Conservation (phyloP, 2,113 vertebrate genomes). For the Mus pahari region DNA sequence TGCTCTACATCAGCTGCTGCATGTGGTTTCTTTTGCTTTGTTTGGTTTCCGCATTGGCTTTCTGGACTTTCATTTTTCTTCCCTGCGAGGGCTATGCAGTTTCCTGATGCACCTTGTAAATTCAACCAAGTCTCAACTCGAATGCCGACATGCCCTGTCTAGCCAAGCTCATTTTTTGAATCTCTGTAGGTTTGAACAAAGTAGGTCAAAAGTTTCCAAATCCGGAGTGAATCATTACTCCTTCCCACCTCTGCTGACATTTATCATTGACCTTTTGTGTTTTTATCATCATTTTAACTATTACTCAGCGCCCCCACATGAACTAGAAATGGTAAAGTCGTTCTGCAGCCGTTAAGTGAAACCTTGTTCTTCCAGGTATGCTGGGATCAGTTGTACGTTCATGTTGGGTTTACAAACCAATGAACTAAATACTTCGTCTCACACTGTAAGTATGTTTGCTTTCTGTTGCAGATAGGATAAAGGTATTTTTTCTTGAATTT, state of each 20-base stretch:
- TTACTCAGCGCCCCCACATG: not conserved
- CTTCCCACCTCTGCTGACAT: not conserved
- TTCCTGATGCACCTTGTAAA: constrained; percentile 3
- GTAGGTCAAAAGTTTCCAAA: not conserved
- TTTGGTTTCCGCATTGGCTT: not conserved
- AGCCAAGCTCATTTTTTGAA: not conserved
- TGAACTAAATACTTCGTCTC: not conserved
- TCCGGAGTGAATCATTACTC: not conserved
- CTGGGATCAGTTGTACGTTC: not conserved
- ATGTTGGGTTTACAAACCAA: constrained; percentile 1
- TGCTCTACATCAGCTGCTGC: not conserved
- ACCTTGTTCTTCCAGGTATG: not conserved
- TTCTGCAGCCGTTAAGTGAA: not conserved
- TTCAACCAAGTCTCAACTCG: not conserved
- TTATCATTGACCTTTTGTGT: constrained; percentile 39
- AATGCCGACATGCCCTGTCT: not conserved
- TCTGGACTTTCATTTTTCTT: constrained; percentile 42
- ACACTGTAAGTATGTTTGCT: not conserved
- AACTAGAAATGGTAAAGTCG: constrained; percentile 27
- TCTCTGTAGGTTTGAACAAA: not conserved
- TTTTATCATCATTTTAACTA: constrained; percentile 45
- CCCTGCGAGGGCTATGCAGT: not conserved
- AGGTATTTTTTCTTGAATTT: not conserved
- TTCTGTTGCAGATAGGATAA: constrained; percentile 25
- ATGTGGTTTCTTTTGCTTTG: not conserved